These are phyloP conservation scores for Ennomos fuscantarius DNA, from an alignment of 2,888 invertebrate species.

Conservation along the genomic window DNA sequence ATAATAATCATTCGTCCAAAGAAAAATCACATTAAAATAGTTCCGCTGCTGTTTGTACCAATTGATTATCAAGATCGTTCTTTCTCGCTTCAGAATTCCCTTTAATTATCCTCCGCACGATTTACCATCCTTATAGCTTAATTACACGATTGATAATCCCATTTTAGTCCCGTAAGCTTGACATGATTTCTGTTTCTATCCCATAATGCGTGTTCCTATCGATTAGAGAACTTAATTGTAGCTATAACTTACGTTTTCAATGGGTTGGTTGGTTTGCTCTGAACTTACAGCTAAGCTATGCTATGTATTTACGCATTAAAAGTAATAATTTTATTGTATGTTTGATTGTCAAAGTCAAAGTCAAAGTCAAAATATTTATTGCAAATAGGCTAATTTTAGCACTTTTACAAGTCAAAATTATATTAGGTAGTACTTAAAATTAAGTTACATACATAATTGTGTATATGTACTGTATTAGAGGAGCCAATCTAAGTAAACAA, in stretches of 20 bases:
- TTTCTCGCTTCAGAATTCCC: slow-evolving; percentile 46
- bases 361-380: too few relatives aligned
- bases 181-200: slow-evolving; percentile 59
- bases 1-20: too few relatives aligned
- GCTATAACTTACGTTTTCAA: slow-evolving; percentile 72
- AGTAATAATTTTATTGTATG: slow-evolving; percentile 18
- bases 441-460: too few relatives aligned
- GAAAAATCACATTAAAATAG: too few relatives aligned
- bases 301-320: too few relatives aligned
- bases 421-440: too few relatives aligned
- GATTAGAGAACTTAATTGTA: slow-evolving; percentile 67
- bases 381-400: too few relatives aligned
- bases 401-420: too few relatives aligned
- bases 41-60: too few relatives aligned
- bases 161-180: slow-evolving; percentile 49
- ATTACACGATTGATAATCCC: slow-evolving; percentile 54
- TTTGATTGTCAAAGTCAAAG: too few relatives aligned
- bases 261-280: slow-evolving; percentile 42
- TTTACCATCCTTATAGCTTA: slow-evolving; percentile 60
- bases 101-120: slow-evolving; percentile 53
- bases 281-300: too few relatives aligned
- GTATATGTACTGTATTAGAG: background rate
- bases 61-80: slow-evolving; percentile 28
- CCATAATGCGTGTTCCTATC: slow-evolving; percentile 63
- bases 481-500: too few relatives aligned